Evolutionary conservation across 2,113 vertebrate genomes (phyloP), one percentile per base, ranked within the genome.

Genomic region (Atrichornis clamosus): DNA sequence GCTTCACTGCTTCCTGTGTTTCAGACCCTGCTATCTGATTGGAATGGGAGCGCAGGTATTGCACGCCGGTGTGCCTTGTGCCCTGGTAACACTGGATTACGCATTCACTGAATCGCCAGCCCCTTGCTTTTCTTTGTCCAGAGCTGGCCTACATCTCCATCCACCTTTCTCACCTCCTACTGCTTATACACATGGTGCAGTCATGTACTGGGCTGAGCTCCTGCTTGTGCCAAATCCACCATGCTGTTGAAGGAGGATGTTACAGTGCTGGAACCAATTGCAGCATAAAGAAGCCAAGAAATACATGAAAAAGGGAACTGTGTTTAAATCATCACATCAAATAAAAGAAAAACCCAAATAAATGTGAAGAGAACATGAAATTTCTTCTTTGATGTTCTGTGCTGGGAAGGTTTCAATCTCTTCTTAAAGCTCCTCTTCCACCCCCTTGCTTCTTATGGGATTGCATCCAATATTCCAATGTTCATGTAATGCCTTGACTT

Each of bases 401-500:
- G 32, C 82, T 86, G 74, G 87, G 96, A 94, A 95, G 89, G 77
- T 96, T 96, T 97, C 93, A 89, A 47, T 93, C 94, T 95, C 94
- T 92, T 95, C 96, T 96, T 90, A 95, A 94, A 89, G 84, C 93
- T 98, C 83, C 58, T 75, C 58, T 65, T 93, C 76, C 89, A 89
- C 65, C 30, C 90, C 85, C 90, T 97, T 95, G 81, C 93, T 90
- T 96, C 95, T 97, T 96, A 76, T 65, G 89, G 97, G 97, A 94
- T 93, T 93, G 93, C 74, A 90, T 97, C 96, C 97, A 98, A 90
- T 96, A 96, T 97, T 97, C 95, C 85, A 95, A 41, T 87, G 87
- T 91, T 97, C 97, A 79, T 77, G 84, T 91, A 97, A 96, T 96
- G 97, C 96, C 97, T 97, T 97, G 96, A 97, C 96, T 98, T 97